Base-by-base conservation (phyloP, 1,140 invertebrate genomes). In the Polyergus mexicanus region DNA sequence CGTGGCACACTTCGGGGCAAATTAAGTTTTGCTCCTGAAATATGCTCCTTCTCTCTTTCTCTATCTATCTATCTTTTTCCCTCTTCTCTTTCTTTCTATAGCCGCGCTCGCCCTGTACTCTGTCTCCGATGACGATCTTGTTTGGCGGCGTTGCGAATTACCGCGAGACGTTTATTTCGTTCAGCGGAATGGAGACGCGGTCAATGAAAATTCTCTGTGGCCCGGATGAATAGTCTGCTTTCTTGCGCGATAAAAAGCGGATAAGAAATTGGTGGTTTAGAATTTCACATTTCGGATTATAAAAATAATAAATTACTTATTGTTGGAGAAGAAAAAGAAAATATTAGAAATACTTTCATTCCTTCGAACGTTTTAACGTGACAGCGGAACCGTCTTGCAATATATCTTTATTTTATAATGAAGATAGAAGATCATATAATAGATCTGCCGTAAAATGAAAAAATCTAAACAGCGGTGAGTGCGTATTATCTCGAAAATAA, bases 1-100 rank as follows among this genome's bases (percentile, higher is more conserved):
- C 92, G 92, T 92, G 91, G 92, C 92, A 94, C 91, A 94, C 93
- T 95, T 95, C 89, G 91, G 91, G 87, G 92, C 93, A 94, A 94
- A 95, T 94, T 95, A 93, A 94, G 91, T 94, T 94, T 92, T 91
- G 92, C 92, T 94, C 80, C 93, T 92, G 92, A 92, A 94, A 93
- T 92, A 92, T 92, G 91, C 88, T 68, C 87, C 80, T 68, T 76
- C 78, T 83, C 51, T 44, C 13, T 28, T 13, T 44, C n/a, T 77
- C 54, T 32, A 68, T 38, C 44, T 25, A 13, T 28, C 7, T 22
- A n/a, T 38, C 19, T 77, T 44, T 47, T 5, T 44, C 56, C 4
- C n/a, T 38, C 32, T 19, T 11, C 28, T 72, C 44, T 58, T 71
- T 80, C 80, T 47, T 58, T 76, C 75, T 54, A 56, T 69, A 51